Evolutionary conservation across 2,888 invertebrate genomes (phyloP).

Genomic region (Mantis religiosa): DNA sequence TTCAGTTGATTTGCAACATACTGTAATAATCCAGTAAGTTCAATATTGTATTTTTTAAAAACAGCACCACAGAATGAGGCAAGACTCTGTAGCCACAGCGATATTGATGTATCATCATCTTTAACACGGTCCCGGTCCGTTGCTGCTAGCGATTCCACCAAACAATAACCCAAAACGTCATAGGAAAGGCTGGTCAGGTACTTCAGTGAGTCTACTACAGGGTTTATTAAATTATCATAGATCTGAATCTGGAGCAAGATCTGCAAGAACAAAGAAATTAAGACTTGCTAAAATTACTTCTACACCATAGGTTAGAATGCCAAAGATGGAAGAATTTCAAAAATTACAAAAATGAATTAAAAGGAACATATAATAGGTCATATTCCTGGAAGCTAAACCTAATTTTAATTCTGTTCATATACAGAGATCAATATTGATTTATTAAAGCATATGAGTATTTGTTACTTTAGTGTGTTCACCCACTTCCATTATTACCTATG

Average conservation of each 20-base stretch:
- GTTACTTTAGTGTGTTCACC: no score
- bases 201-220: constrained; percentile 96
- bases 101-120: constrained; percentile 86
- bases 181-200: constrained; percentile 92
- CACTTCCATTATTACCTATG: no score
- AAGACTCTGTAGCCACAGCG: constrained; percentile 90
- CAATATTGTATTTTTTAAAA: constrained; percentile 95
- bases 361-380: no score
- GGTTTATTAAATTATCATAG: constrained; percentile 90
- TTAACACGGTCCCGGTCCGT: constrained; percentile 75
- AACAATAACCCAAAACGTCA: constrained; percentile 92
- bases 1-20: constrained; percentile 97
- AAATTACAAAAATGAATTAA: no score
- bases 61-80: constrained; percentile 94
- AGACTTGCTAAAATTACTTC: not conserved
- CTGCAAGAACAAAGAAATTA: constrained; percentile 41
- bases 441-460: no score
- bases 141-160: constrained; percentile 85
- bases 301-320: not conserved
- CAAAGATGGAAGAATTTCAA: no score
- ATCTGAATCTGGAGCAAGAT: constrained; percentile 79
- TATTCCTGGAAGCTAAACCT: no score
- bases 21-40: constrained; percentile 90
- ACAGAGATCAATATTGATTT: no score
- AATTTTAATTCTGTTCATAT: no score